These are phyloP conservation scores for Sminthurides aquaticus DNA, from an alignment of 2,888 invertebrate species.

Conservation along the genomic window DNA sequence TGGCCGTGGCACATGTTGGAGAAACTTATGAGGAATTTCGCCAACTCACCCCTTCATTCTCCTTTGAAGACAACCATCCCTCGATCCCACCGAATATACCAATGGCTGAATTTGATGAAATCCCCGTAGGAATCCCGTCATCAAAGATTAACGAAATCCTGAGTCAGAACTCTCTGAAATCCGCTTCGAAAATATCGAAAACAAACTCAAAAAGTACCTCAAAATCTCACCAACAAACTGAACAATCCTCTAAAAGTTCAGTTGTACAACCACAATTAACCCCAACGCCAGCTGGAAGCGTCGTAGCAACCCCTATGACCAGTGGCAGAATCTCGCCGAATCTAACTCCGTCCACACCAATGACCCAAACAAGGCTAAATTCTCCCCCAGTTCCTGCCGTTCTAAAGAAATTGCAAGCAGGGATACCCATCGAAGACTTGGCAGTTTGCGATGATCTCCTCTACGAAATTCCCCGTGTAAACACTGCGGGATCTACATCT, in stretches of 20 bases:
- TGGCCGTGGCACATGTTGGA: not conserved
- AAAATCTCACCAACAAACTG: not conserved
- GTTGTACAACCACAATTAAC: not conserved
- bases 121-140: not conserved
- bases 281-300: not conserved
- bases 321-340: not conserved
- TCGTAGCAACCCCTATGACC: not conserved
- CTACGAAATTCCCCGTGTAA: conserved; percentile 18
- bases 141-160: not conserved
- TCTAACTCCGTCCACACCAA: not conserved
- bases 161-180: not conserved
- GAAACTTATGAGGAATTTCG: conserved; percentile 8
- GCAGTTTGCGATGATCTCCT: conserved; percentile 16
- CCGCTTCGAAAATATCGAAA: not conserved
- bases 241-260: not conserved
- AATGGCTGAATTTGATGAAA: conserved; percentile 2
- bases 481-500: conserved; percentile 16
- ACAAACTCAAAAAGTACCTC: not conserved
- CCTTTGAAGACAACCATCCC: not conserved
- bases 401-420: conserved; percentile 38
- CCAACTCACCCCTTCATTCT: conserved; percentile 6
- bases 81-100: not conserved
- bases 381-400: conserved; percentile 42
- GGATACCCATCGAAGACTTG: conserved; percentile 18
- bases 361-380: not conserved